Evolutionary conservation across 2,113 vertebrate species (phyloP).

Genomic region (Stegastes partitus): DNA sequence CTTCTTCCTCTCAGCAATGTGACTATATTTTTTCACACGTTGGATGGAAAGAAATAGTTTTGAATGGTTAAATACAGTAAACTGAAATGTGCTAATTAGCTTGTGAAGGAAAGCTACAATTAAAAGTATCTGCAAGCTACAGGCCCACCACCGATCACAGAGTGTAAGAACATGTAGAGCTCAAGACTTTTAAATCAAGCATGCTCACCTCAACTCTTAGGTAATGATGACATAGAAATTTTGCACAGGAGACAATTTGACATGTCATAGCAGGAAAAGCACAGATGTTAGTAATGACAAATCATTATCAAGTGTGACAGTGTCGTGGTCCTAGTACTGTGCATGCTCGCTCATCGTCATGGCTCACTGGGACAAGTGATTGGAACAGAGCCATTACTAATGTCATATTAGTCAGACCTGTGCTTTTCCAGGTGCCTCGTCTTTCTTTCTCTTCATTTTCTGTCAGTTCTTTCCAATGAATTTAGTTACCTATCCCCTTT

Average conservation of each 20-base stretch:
- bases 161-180: neutral
- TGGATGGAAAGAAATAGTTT: no score
- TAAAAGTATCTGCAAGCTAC: no score
- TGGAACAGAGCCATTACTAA: conserved; percentile 26
- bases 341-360: neutral
- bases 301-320: neutral
- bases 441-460: neutral
- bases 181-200: neutral
- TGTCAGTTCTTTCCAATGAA: neutral
- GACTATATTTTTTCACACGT: no score
- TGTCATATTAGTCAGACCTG: neutral
- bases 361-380: neutral
- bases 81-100: neutral
- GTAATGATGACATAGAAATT: neutral
- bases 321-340: neutral
- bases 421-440: neutral
- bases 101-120: neutral
- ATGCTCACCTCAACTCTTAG: neutral
- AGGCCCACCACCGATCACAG: neutral
- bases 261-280: neutral
- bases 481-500: neutral
- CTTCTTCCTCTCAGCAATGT: no score
- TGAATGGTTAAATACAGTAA: neutral
- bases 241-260: neutral
- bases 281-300: neutral